phyloP scores from a whole-genome alignment of 2,888 invertebrate species.

The Idaea aversata region DNA sequence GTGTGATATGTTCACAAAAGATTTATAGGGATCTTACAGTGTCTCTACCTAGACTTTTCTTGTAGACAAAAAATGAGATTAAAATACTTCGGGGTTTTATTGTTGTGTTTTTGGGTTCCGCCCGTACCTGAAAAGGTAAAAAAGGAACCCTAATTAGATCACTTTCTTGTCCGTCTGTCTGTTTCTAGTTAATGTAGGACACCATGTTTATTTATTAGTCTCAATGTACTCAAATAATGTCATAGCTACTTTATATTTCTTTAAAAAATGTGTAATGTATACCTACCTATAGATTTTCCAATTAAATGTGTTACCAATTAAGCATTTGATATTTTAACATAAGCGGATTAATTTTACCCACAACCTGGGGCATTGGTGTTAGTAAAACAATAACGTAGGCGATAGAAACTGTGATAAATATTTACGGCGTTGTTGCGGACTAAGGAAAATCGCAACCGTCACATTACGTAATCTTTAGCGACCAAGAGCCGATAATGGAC shows the following conservation, averaged over 20 bases:
- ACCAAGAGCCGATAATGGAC: conserved; percentile 4
- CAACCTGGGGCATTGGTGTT: background rate
- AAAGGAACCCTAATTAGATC: no score
- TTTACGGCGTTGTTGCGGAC: background rate
- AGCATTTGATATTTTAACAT: background rate
- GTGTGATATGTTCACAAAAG: background rate
- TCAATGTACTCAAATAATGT: no score
- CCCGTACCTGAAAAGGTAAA: no score
- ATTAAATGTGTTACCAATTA: background rate
- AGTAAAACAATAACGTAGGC: background rate
- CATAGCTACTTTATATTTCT: no score
- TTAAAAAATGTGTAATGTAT: no score
- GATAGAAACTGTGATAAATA: background rate
- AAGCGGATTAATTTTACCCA: background rate
- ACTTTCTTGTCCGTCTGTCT: no score
- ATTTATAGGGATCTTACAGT: background rate
- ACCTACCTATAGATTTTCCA: no score
- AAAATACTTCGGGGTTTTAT: no score
- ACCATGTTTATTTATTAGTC: no score
- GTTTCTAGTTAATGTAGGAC: no score
- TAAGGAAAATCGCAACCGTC: background rate
- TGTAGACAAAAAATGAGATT: background rate
- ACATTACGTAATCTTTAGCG: background rate
- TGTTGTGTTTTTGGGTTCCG: no score
- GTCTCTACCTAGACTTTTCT: background rate